phyloP scores from a whole-genome alignment of 2,113 vertebrate species.

The Atlantisia rogersi region DNA sequence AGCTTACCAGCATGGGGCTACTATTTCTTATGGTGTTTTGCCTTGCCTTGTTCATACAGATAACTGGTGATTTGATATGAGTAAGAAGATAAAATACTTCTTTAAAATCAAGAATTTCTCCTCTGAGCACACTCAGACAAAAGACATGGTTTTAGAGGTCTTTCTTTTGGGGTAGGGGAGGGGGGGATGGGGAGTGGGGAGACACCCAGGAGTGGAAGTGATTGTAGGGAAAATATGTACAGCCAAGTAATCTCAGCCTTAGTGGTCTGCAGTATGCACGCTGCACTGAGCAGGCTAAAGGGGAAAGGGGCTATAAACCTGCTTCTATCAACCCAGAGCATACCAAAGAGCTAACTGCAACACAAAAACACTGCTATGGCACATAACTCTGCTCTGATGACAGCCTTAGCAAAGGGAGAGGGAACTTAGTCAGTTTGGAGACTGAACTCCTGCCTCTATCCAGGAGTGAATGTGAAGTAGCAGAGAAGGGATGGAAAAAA shows the following conservation, averaged over 20 bases:
- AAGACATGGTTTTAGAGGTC: background rate
- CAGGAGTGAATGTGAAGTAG: background rate
- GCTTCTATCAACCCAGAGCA: background rate
- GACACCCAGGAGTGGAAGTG: background rate
- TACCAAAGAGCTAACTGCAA: background rate
- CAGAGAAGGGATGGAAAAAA: background rate
- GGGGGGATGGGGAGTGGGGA: too few relatives aligned
- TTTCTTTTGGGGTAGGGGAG: background rate
- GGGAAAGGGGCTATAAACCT: background rate
- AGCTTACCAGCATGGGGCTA: background rate
- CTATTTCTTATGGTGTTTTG: background rate
- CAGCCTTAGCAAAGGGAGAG: background rate
- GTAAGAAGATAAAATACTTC: background rate
- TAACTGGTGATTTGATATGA: background rate
- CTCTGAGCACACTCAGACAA: background rate
- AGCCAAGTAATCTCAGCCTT: background rate
- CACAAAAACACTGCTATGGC: background rate
- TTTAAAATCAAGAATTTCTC: background rate
- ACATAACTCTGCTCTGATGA: background rate
- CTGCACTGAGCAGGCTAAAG: background rate
- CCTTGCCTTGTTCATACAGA: background rate
- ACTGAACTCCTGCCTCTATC: background rate
- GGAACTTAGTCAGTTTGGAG: background rate
- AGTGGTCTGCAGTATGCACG: background rate
- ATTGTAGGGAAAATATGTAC: background rate